Conservation (phyloP, 2,888 invertebrate genomes). For the Stenchaetothrips biformis region DNA sequence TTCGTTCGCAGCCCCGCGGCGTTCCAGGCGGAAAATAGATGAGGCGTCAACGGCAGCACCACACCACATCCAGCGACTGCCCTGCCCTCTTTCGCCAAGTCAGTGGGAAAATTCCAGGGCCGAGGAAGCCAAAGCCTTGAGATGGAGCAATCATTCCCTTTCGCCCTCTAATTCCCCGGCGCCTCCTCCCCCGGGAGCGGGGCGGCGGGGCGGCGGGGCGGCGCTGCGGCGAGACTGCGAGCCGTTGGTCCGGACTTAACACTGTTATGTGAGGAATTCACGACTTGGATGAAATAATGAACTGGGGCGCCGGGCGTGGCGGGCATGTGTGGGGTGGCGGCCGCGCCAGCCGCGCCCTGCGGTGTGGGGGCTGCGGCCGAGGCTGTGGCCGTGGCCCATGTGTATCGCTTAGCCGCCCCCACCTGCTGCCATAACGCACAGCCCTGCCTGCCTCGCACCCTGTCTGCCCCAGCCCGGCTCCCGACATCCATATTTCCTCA, state of each 20-base stretch:
- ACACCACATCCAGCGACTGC: too few species aligned
- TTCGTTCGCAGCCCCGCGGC: too few species aligned
- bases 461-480: not conserved
- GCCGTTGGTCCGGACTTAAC: slow-evolving; percentile 19
- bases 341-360: not conserved
- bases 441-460: not conserved
- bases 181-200: too few species aligned
- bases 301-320: not conserved
- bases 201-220: too few species aligned
- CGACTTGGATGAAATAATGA: slow-evolving; percentile 20
- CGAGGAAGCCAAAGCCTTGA: too few species aligned
- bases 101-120: too few species aligned
- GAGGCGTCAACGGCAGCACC: too few species aligned
- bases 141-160: too few species aligned
- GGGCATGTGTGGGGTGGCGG: not conserved
- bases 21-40: too few species aligned
- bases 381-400: not conserved
- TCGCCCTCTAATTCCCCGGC: too few species aligned
- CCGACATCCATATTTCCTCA: slow-evolving; percentile 14
- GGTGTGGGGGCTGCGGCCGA: not conserved
- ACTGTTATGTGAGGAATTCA: slow-evolving; percentile 23
- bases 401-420: slow-evolving; percentile 6
- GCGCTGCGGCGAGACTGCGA: not conserved
- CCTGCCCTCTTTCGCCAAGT: too few species aligned
- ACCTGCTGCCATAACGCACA: slow-evolving; percentile 4